Evolutionary conservation across 2,888 invertebrate species (phyloP), one percentile per base, ranked within the genome.

Genomic region (Phyllotreta striolata): DNA sequence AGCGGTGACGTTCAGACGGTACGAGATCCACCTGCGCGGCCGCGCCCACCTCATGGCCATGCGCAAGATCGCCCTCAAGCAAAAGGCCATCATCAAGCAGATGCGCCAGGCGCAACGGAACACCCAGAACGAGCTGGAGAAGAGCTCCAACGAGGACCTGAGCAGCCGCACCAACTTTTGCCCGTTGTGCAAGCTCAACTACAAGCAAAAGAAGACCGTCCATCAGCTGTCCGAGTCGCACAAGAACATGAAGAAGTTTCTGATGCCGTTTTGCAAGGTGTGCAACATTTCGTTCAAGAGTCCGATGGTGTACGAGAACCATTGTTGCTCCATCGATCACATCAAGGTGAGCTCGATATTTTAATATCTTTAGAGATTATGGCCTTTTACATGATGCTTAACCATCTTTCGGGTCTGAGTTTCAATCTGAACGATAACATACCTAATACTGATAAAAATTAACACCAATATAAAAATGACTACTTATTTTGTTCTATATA

Each of bases 251-350:
- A 92, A 91, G 81, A 89, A 91, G 76, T 93, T 93, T 82, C 83
- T 94, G 66, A 89, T 91, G 86, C 93, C 93, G 1, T 89, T 87
- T 80, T 93, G 93, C 76, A 89, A 89, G 74, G 85, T 89, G 52
- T 94, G 93, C 79, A 88, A 89, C 64, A 82, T 91, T 72, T 87
- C 89, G 41, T 93, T 92, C 82, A 89, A 91, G 73, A 91, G 92
- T 69, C 92, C 93, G 9, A 93, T 93, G 91, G 85, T 91, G 10
- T 93, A 90, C 79, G 93, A 94, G 78, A 90, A 89, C 67, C 94
- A 94, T 80, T 87, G 92, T 69, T 91, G 92, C 77, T 90, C 92
- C 0, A 82, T 93, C 70, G 91, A 91, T 64, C 93, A 93, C 75
- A 87, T 93, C 35, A 89, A 90, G 88, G 92, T 92, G 81, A 76